These are phyloP conservation scores for Strigamia crassipes DNA, from an alignment of 2,888 invertebrate species.

Conservation along the genomic window DNA sequence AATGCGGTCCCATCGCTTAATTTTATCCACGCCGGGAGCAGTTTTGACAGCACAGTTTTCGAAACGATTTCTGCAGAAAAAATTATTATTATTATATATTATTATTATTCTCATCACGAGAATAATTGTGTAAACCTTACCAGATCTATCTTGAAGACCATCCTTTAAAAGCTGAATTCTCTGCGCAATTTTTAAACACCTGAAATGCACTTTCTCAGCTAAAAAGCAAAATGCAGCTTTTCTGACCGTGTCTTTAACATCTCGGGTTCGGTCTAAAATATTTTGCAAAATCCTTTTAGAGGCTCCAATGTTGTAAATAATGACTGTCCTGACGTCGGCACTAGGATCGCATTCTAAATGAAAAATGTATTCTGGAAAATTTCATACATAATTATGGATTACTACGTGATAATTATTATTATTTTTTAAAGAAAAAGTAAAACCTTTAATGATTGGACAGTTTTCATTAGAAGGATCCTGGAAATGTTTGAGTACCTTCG, in stretches of 20 bases:
- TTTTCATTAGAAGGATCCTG: slow-evolving; percentile 77
- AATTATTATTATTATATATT: background rate
- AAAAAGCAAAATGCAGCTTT: slow-evolving; percentile 64
- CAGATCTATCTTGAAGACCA: slow-evolving; percentile 69
- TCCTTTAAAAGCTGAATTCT: slow-evolving; percentile 67
- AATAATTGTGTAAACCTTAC: slow-evolving; percentile 57
- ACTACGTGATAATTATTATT: too few species aligned
- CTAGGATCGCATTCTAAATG: slow-evolving; percentile 77
- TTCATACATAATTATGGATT: background rate
- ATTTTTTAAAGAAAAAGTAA: background rate
- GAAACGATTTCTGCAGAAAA: slow-evolving; percentile 57
- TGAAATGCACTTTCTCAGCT: slow-evolving; percentile 64
- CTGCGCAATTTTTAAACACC: slow-evolving; percentile 68
- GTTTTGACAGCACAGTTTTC: slow-evolving; percentile 60
- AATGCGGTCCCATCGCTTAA: slow-evolving; percentile 73
- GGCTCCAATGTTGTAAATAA: slow-evolving; percentile 74
- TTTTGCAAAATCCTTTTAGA: slow-evolving; percentile 71
- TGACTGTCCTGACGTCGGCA: slow-evolving; percentile 71
- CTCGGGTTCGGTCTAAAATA: slow-evolving; percentile 74
- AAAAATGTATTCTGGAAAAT: slow-evolving; percentile 67
- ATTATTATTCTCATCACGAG: background rate
- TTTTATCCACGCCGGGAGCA: slow-evolving; percentile 77
- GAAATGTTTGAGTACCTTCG: slow-evolving; percentile 75
- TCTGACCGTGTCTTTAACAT: slow-evolving; percentile 77
- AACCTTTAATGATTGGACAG: slow-evolving; percentile 73